These are phyloP conservation scores for Hymenochirus boettgeri DNA, from an alignment of 2,113 vertebrate genomes.

Conservation along the genomic window DNA sequence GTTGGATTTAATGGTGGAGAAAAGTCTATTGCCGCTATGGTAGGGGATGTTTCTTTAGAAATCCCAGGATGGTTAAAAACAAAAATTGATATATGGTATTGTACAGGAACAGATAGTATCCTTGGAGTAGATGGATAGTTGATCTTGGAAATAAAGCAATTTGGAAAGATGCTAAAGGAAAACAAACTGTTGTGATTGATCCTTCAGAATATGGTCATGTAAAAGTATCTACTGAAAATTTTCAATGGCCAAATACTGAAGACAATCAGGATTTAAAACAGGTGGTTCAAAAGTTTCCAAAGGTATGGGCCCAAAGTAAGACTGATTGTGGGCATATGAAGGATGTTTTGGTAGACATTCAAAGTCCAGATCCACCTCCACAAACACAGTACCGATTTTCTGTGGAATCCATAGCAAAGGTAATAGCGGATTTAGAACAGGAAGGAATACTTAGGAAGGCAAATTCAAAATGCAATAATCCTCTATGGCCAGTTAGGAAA, in stretches of 20 bases:
- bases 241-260: not conserved
- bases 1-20: no score
- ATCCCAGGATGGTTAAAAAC: no score
- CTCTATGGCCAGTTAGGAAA: not conserved
- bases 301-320: not conserved
- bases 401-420: not conserved
- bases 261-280: no score
- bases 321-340: not conserved
- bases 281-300: no score
- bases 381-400: not conserved
- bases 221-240: not conserved
- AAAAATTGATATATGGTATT: no score
- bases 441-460: not conserved
- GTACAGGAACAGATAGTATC: no score
- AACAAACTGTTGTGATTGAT: not conserved
- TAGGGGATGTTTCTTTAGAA: not conserved
- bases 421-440: not conserved
- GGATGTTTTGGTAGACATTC: not conserved
- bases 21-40: not conserved
- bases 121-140: not conserved
- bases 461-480: conserved; percentile 1
- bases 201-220: not conserved
- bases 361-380: no score
- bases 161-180: no score
- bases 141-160: not conserved